A percentile compares a stretch with the other conserved stretches of the same genome.
phyloP scores from a whole-genome alignment of 2,113 vertebrate species.

The Epinephelus cyanopodus region DNA sequence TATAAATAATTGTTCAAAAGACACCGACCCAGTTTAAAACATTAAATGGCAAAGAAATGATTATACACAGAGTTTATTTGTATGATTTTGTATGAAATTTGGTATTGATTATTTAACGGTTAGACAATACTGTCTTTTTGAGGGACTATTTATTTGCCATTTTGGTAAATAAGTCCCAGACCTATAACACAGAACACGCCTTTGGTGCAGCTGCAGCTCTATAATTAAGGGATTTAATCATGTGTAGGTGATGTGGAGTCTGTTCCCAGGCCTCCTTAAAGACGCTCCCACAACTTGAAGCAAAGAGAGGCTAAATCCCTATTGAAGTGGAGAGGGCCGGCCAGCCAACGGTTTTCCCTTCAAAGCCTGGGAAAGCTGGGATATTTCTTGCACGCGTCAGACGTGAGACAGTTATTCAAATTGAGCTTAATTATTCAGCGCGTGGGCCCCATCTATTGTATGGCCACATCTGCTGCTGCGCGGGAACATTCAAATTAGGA shows the following conservation, averaged over 20 bases:
- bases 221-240: constrained; percentile 44
- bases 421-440: constrained; percentile 76
- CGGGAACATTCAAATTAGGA: constrained; percentile 76
- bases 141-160: not conserved
- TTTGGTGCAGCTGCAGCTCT: constrained; percentile 39
- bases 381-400: constrained; percentile 84
- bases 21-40: not conserved
- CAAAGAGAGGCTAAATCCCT: constrained; percentile 51
- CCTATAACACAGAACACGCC: not conserved
- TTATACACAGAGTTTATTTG: not conserved
- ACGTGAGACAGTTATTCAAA: constrained; percentile 89
- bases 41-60: not conserved
- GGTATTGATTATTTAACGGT: not conserved
- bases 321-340: constrained; percentile 54
- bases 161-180: not conserved
- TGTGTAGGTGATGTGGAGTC: constrained; percentile 43
- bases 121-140: not conserved
- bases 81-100: not conserved
- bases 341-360: constrained; percentile 74
- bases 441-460: constrained; percentile 74
- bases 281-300: constrained; percentile 41
- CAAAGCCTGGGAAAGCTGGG: constrained; percentile 72
- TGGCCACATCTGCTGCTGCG: constrained; percentile 80
- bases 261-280: constrained; percentile 66
- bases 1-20: too few species aligned